These are phyloP conservation scores for Merodon equestris DNA, from an alignment of 2,888 invertebrate species.

Conservation along the genomic window DNA sequence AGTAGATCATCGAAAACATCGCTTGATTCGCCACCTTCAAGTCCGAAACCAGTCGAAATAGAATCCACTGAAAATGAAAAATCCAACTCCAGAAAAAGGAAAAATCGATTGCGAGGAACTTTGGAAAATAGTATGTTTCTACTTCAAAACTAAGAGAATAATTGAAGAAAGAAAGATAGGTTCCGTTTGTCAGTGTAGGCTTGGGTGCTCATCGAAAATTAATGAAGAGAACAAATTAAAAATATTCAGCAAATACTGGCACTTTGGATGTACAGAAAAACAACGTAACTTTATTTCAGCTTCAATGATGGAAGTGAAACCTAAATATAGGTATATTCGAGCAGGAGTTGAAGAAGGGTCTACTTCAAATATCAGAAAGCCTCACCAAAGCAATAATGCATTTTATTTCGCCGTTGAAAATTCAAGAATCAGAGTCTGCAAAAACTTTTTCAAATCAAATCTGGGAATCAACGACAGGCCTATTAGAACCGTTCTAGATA, in stretches of 20 bases:
- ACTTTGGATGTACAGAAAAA: slow-evolving; percentile 30
- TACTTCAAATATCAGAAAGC: slow-evolving; percentile 18
- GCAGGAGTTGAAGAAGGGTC: slow-evolving; percentile 12
- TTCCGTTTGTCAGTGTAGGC: slow-evolving; percentile 28
- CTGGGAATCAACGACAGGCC: slow-evolving; percentile 33
- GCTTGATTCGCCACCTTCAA: slow-evolving; percentile 9
- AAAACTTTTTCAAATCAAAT: too few species aligned
- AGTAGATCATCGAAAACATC: not conserved
- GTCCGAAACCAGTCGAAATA: slow-evolving; percentile 10
- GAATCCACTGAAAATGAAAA: slow-evolving; percentile 20
- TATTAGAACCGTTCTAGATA: slow-evolving; percentile 20
- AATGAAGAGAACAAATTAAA: too few species aligned
- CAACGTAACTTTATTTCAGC: slow-evolving; percentile 24
- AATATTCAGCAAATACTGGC: too few species aligned
- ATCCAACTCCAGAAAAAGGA: slow-evolving; percentile 3
- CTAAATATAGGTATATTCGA: slow-evolving; percentile 20
- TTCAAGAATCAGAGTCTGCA: too few species aligned
- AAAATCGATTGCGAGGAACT: too few species aligned
- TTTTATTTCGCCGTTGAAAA: slow-evolving; percentile 24
- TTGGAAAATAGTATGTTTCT: slow-evolving; percentile 14
- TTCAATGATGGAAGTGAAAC: slow-evolving; percentile 16
- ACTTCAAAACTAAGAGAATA: slow-evolving; percentile 21
- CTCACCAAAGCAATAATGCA: slow-evolving; percentile 24
- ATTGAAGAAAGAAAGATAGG: slow-evolving; percentile 18
- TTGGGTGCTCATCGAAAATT: too few species aligned